Evolutionary conservation across 1,140 invertebrate species (phyloP), one percentile per base, ranked within the genome.

Genomic region (Scylla paramamosain): DNA sequence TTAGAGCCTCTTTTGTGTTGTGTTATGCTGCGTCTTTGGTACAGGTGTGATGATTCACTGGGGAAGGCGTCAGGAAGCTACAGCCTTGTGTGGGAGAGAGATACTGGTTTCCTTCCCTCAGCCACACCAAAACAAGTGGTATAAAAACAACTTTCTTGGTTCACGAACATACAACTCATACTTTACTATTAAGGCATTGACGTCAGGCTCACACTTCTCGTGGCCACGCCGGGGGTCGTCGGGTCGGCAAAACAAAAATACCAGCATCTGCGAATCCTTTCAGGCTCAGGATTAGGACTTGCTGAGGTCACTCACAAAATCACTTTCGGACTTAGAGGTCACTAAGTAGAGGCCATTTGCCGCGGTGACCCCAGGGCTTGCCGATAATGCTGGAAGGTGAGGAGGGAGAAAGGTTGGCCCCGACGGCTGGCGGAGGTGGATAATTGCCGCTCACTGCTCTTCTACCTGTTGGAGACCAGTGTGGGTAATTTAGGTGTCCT

Each of bases 381-480:
- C 67, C 25, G 67, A 77, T 77, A 77, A 77, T 77, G 67, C 67
- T 77, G 67, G 67, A 77, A 20, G 67, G 67, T 25, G 67, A 77
- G 25, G 67, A 77, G 10, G 52, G 52, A n/a, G 67, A 77, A 77
- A 77, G 67, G 67, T 77, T 77, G 67, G 67, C 6, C 59, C 67
- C 67, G 20, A 77, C 67, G 67, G n/a, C 67, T 77, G 52, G 39
- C 39, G 39, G 52, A 59, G 52, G 52, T 59, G 67, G 67, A 77
- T 77, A 77, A 77, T 77, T 77, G 67, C 59, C 67, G n/a, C n/a
- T 20, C 67, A n/a, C 67, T n/a, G 67, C 2, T n/a, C 67, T 20
- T 77, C 67, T 25, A 77, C 67, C 67, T 77, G 67, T 77, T 77
- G 67, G 67, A 77, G 67, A 77, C 67, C 67, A 77, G 67, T 77